Conservation (phyloP, 2,113 vertebrate genomes). For the Campylorhamphus procurvoides region DNA sequence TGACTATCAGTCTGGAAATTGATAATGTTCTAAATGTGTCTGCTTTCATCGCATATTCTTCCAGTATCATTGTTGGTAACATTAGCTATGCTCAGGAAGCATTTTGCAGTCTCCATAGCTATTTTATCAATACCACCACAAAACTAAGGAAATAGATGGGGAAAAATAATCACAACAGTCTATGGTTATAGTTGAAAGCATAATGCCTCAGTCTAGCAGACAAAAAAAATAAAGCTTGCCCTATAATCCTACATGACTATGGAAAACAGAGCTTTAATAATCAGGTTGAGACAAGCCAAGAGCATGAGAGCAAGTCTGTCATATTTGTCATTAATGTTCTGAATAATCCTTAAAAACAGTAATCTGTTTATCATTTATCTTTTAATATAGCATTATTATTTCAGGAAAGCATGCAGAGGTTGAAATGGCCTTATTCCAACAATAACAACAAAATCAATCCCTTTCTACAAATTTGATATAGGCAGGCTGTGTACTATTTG, state of each 20-base stretch:
- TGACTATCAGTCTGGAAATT: slow-evolving; percentile 33
- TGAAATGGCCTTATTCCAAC: slow-evolving; percentile 72
- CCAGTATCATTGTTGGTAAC: neutral
- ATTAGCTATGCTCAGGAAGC: slow-evolving; percentile 34
- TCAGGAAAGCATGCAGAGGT: slow-evolving; percentile 60
- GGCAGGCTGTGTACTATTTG: slow-evolving; percentile 61
- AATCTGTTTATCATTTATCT: slow-evolving; percentile 76
- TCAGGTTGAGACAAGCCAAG: slow-evolving; percentile 56
- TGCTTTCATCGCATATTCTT: slow-evolving; percentile 22
- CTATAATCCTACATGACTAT: slow-evolving; percentile 9
- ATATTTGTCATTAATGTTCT: slow-evolving; percentile 67
- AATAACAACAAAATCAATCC: slow-evolving; percentile 74
- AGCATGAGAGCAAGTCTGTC: slow-evolving; percentile 29
- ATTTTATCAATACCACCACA: slow-evolving; percentile 34
- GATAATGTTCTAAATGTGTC: slow-evolving; percentile 56
- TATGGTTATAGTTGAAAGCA: slow-evolving; percentile 28
- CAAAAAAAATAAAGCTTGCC: slow-evolving; percentile 4
- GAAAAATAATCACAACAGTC: neutral
- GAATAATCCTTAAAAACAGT: slow-evolving; percentile 73
- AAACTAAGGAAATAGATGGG: slow-evolving; percentile 30
- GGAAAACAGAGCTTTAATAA: slow-evolving; percentile 63
- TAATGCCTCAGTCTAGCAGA: slow-evolving; percentile 41
- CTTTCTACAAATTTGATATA: slow-evolving; percentile 76
- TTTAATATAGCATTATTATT: slow-evolving; percentile 72
- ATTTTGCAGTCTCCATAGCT: slow-evolving; percentile 34